Evolutionary conservation across 2,797 vertebrate species (phyloP).

Genomic region (Onychomys arenicola): DNA sequence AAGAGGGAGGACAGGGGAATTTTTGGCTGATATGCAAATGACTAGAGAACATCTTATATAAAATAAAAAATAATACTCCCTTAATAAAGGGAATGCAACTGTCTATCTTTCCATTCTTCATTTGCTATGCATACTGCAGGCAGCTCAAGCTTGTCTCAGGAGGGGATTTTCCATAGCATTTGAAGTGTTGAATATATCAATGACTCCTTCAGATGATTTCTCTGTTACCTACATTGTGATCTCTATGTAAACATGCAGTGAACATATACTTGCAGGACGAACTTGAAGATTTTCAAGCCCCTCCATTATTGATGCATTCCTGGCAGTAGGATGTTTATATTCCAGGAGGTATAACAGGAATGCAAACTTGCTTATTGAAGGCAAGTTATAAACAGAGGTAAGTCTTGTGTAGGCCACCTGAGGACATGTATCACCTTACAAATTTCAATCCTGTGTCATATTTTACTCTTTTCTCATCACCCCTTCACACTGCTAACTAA

Average conservation of each 20-base stretch:
- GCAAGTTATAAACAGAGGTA: not conserved
- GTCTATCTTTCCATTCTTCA: not conserved
- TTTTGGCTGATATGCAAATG: too few species aligned
- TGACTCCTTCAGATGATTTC: conserved; percentile 62
- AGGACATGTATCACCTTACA: not conserved
- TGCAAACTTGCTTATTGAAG: not conserved
- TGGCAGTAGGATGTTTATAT: not conserved
- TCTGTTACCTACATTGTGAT: conserved; percentile 64
- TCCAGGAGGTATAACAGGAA: not conserved
- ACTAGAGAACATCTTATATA: too few species aligned
- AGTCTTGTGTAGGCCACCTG: not conserved
- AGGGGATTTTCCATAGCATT: conserved; percentile 62
- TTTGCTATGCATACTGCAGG: conserved; percentile 26
- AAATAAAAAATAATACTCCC: not conserved
- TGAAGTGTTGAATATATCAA: conserved; percentile 68
- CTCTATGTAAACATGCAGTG: conserved; percentile 61
- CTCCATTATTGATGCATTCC: not conserved
- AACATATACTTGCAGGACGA: conserved; percentile 45
- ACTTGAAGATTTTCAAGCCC: not conserved
- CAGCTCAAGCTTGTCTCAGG: conserved; percentile 32
- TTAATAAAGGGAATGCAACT: conserved; percentile 27
- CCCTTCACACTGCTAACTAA: not conserved
- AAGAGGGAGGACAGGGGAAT: too few species aligned
- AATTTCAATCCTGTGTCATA: not conserved
- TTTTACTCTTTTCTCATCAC: not conserved